These are phyloP conservation scores for Eristalinus aeneus DNA, from an alignment of 2,888 invertebrate genomes.

Conservation along the genomic window DNA sequence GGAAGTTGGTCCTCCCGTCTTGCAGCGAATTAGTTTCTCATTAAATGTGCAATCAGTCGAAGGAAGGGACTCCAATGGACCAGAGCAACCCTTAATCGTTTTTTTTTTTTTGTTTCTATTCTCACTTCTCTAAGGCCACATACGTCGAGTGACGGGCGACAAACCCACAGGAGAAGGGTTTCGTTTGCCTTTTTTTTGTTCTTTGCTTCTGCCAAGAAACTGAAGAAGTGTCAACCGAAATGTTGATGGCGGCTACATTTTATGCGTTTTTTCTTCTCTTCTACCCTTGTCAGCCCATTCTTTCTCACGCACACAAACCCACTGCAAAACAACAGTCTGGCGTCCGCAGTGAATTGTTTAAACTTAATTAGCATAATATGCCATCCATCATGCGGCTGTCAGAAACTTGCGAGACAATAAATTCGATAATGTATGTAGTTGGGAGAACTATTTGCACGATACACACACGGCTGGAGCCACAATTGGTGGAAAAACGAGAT, in stretches of 20 bases:
- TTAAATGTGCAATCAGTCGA: constrained; percentile 62
- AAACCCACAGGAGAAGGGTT: constrained; percentile 37
- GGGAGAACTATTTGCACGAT: constrained; percentile 57
- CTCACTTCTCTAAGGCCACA: constrained; percentile 25
- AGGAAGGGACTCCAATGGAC: constrained; percentile 9
- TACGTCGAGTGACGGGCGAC: constrained; percentile 36
- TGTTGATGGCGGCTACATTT: constrained; percentile 35
- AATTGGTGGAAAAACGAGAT: no score
- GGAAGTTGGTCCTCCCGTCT: constrained; percentile 41
- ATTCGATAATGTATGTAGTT: constrained; percentile 64
- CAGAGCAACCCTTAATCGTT: constrained; percentile 12
- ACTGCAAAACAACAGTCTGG: constrained; percentile 17
- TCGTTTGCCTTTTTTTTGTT: no score
- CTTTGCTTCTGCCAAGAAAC: constrained; percentile 26
- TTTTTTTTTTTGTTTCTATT: not conserved
- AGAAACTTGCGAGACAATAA: constrained; percentile 70
- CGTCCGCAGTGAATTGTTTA: constrained; percentile 64
- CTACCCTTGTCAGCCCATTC: not conserved
- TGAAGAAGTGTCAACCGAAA: constrained; percentile 12
- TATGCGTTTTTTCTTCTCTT: constrained; percentile 5
- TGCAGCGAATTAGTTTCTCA: constrained; percentile 67
- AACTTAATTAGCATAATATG: constrained; percentile 71
- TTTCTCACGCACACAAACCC: not conserved
- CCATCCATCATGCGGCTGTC: constrained; percentile 70
- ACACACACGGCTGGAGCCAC: constrained; percentile 11